Percentiles rank a stretch among this genome's conserved stretches.
These are phyloP conservation scores for Peribatodes rhomboidaria DNA, from an alignment of 2,888 invertebrate genomes.

Conservation along the genomic window DNA sequence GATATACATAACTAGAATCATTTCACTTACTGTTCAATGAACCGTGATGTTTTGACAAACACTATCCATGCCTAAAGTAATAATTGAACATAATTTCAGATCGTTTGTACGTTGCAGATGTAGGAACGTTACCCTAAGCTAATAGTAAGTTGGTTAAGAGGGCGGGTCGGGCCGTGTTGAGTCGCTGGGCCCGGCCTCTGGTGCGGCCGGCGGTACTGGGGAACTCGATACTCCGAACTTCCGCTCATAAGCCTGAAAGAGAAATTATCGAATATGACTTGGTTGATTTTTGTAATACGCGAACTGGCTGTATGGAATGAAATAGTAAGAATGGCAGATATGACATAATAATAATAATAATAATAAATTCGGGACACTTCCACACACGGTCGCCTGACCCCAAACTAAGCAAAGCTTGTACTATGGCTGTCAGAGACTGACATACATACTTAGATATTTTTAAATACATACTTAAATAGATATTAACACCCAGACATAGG, in stretches of 20 bases:
- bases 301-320: too few species aligned
- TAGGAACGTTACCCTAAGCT: conserved; percentile 59
- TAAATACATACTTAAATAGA: too few species aligned
- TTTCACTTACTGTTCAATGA: conserved; percentile 56
- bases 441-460: too few species aligned
- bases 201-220: background rate
- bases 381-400: too few species aligned
- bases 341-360: too few species aligned
- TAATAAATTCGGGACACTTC: too few species aligned
- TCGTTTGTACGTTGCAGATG: conserved; percentile 56
- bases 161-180: conserved; percentile 51
- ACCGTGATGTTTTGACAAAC: conserved; percentile 51
- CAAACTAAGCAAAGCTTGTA: too few species aligned
- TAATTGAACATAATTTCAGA: conserved; percentile 51
- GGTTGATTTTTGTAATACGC: background rate
- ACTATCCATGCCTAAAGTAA: conserved; percentile 41
- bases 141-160: conserved; percentile 31
- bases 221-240: conserved; percentile 49
- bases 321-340: too few species aligned
- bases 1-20: conserved; percentile 45
- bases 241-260: conserved; percentile 72
- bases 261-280: conserved; percentile 1
- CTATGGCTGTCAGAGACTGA: too few species aligned
- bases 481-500: too few species aligned
- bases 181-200: conserved; percentile 23